Conservation (phyloP, 2,888 invertebrate genomes). For the Itoplectis maculator region DNA sequence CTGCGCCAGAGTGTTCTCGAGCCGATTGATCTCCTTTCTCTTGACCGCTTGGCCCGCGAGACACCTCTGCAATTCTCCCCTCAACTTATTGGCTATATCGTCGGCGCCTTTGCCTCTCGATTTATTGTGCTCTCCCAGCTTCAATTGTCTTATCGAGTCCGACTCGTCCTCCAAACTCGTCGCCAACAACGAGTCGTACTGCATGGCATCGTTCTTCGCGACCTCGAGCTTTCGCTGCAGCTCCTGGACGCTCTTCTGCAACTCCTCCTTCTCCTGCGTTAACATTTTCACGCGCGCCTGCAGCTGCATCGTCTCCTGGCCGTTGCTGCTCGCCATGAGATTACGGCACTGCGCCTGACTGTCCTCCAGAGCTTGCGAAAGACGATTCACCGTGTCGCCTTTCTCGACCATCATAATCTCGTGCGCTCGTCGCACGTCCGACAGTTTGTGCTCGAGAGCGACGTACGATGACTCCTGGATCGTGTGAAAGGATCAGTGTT, state of each 20-base stretch:
- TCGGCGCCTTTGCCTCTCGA: conserved; percentile 81
- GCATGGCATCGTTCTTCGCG: conserved; percentile 77
- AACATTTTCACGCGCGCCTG: conserved; percentile 85
- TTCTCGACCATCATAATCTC: conserved; percentile 88
- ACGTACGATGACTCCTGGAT: conserved; percentile 77
- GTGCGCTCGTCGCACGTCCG: conserved; percentile 87
- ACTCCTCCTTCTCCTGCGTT: conserved; percentile 86
- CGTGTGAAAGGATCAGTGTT: neutral
- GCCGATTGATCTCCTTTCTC: conserved; percentile 85
- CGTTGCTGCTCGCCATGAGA: conserved; percentile 84
- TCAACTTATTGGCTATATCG: conserved; percentile 84
- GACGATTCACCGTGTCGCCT: conserved; percentile 87
- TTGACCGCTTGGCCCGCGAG: conserved; percentile 84
- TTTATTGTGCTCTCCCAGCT: conserved; percentile 76
- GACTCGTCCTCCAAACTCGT: conserved; percentile 79
- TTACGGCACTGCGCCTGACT: conserved; percentile 86
- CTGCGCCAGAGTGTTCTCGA: conserved; percentile 82
- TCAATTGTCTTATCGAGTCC: conserved; percentile 80
- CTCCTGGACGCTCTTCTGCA: conserved; percentile 78
- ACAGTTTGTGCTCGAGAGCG: conserved; percentile 78
- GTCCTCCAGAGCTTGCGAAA: conserved; percentile 87
- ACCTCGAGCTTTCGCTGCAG: conserved; percentile 80
- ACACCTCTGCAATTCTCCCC: conserved; percentile 84
- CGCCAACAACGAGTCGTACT: conserved; percentile 79
- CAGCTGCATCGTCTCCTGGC: conserved; percentile 85